phyloP scores from a whole-genome alignment of 2,113 vertebrate genomes.

The Bos indicus region DNA sequence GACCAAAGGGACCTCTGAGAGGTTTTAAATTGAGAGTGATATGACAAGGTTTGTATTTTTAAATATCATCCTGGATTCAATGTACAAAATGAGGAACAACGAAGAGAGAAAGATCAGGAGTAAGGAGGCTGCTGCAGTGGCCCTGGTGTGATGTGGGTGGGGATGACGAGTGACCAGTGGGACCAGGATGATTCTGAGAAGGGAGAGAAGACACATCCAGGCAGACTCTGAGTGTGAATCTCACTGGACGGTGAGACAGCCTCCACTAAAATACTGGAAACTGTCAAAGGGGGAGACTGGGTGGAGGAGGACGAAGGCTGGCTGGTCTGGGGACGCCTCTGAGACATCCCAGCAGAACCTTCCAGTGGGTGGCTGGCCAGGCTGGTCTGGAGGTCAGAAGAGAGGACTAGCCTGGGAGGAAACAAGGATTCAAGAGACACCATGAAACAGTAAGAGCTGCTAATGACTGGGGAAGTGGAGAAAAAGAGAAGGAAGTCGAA shows the following conservation, averaged over 20 bases:
- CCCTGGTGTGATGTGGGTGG: neutral
- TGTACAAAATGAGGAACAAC: neutral
- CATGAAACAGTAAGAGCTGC: neutral
- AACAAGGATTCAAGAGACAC: neutral
- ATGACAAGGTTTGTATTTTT: neutral
- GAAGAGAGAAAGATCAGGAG: neutral
- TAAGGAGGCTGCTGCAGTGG: accelerated
- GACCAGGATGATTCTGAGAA: neutral
- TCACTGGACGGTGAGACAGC: accelerated
- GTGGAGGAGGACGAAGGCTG: neutral
- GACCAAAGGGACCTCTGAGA: neutral
- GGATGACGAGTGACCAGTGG: accelerated
- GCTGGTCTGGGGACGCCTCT: neutral
- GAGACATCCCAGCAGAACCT: no score
- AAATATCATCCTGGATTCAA: neutral
- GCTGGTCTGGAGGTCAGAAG: neutral
- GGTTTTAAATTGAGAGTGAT: neutral
- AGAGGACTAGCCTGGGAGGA: neutral
- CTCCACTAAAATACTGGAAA: neutral
- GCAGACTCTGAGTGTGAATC: neutral
- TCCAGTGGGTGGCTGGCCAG: neutral
- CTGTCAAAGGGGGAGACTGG: neutral
- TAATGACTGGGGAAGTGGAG: no score
- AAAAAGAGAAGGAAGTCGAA: neutral
- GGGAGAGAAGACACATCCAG: no score